Evolutionary conservation across 2,113 vertebrate species (phyloP), one percentile per base, ranked within the genome.

Genomic region (Sebastes fasciatus): DNA sequence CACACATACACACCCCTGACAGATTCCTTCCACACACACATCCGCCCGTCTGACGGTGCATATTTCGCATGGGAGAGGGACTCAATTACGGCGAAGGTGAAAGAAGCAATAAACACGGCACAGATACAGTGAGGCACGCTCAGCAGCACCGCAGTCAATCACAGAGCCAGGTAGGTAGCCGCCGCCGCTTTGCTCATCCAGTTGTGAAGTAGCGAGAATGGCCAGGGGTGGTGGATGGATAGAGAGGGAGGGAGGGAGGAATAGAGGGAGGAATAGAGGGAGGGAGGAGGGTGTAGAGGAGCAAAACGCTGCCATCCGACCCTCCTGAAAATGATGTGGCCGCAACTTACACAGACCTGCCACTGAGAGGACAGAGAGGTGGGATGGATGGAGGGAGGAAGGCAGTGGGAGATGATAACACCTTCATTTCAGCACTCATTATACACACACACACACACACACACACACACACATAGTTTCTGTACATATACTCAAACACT

Each of bases 81-180:
- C 90, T 90, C 91, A 89, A 94, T 94, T 94, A 93, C 67, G 73
- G 86, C 14, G 90, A 94, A 94, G 92, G 92, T 92, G 92, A 92
- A 93, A 90, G 88, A 90, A 89, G 91, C 91, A 84, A 92, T 93
- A 93, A 93, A 94, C 88, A 87, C 42, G 42, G 82, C 72, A 51
- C 69, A 79, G 91, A 93, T 92, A 89, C 87, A 89, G 86, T 54
- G 83, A 80, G 76, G 85, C 86, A 63, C 74, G 68, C 86, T 90
- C 91, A 64, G 91, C 86, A 62, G 82, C 74, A 40, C 77, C n/a
- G 84, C 86, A 86, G 91, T 93, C 92, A 87, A 91, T 94, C 91
- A 93, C 73, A 60, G 74, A 85, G 82, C 83, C 80, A 89, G 89
- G 83, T 89, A 86, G 87, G 88, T 80, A 86, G 79, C 89, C n/a